phyloP scores from a whole-genome alignment of 2,113 vertebrate species.

The Toxotes chatareus region DNA sequence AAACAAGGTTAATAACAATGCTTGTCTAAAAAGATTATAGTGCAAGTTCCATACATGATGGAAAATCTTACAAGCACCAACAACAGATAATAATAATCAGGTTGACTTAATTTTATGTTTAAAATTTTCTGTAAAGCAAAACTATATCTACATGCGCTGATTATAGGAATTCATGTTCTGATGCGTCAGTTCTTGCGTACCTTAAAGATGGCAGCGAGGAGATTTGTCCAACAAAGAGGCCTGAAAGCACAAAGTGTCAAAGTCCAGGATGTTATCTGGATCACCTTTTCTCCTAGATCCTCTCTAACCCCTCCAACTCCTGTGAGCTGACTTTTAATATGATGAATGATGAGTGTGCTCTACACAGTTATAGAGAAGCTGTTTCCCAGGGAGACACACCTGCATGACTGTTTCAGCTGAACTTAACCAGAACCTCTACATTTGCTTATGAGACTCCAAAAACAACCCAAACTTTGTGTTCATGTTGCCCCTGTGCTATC shows the following conservation, averaged over 20 bases:
- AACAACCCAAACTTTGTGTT: neutral
- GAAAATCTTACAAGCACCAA: conserved; percentile 20
- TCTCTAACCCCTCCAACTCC: conserved; percentile 8
- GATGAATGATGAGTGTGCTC: conserved; percentile 37
- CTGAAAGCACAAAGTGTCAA: neutral
- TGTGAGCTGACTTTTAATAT: conserved; percentile 13
- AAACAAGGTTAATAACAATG: conserved; percentile 24
- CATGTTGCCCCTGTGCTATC: neutral
- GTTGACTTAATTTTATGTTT: neutral
- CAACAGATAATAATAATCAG: neutral
- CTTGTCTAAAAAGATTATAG: conserved; percentile 13
- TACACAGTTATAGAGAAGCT: neutral
- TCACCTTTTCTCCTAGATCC: neutral
- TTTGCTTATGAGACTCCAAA: neutral
- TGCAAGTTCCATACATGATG: neutral
- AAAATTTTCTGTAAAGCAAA: neutral
- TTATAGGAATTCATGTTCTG: neutral
- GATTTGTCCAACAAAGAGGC: conserved; percentile 1
- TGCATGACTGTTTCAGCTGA: conserved; percentile 32
- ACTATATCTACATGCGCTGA: neutral
- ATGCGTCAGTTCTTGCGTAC: neutral
- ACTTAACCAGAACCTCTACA: neutral
- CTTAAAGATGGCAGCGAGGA: neutral
- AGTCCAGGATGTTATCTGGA: conserved; percentile 5
- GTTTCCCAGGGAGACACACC: conserved; percentile 49